Evolutionary conservation across 2,113 vertebrate species (phyloP).

Genomic region (Emydocephalus ijimae): DNA sequence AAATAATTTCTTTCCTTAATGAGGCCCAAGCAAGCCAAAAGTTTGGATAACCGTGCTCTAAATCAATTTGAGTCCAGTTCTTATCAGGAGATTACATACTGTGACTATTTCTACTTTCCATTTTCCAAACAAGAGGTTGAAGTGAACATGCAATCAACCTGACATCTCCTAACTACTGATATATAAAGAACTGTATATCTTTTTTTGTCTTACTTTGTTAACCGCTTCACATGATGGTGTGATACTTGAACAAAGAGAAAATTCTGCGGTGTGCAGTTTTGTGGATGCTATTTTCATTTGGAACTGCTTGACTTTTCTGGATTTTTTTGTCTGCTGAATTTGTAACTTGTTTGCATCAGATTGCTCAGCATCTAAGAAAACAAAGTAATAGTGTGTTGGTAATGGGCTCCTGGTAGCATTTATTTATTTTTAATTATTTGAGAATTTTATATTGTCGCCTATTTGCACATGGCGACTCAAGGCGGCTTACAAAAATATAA

Average conservation of each 20-base stretch:
- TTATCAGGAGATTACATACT: neutral
- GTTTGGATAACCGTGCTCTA: neutral
- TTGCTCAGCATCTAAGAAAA: constrained; percentile 50
- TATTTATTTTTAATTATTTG: no score
- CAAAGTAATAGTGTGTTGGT: constrained; percentile 21
- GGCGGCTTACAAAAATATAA: no score
- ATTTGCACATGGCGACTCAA: no score
- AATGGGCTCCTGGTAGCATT: neutral
- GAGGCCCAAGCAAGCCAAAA: neutral
- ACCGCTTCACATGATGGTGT: constrained; percentile 58
- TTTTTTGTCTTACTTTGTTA: constrained; percentile 68
- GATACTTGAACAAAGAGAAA: constrained; percentile 47
- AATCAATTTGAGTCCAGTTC: neutral
- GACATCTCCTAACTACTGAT: neutral
- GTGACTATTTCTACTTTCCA: neutral
- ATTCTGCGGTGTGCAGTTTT: constrained; percentile 48
- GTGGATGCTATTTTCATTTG: constrained; percentile 53
- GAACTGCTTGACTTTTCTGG: constrained; percentile 69
- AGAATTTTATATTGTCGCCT: no score
- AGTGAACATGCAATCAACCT: neutral
- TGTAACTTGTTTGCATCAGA: constrained; percentile 26
- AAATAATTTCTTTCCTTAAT: neutral
- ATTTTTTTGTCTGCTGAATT: constrained; percentile 54
- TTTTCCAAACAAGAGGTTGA: neutral
- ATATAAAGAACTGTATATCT: neutral